Base-by-base conservation (phyloP, 2,113 vertebrate species). In the Suricata suricatta region DNA sequence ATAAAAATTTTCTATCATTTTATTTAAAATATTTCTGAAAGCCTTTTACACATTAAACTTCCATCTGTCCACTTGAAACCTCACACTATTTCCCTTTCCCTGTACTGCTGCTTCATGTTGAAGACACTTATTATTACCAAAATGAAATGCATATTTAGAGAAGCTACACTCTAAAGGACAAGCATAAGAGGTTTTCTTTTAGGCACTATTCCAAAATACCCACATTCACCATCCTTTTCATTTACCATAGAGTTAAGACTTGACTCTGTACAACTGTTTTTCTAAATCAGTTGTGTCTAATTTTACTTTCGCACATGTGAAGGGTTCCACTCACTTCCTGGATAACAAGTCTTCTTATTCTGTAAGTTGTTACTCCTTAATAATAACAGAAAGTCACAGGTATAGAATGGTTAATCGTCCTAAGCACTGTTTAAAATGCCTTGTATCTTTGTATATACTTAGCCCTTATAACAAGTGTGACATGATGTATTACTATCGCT, bases 21-120 rank as follows among this genome's bases (percentile, higher is more conserved):
- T 80, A 82, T 63, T 60, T 95, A 71, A 92, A 95, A 69, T 92
- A 89, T 77, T 85, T 94, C 66, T 72, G 57, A 92, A 57, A 86
- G 47, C 29, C 25, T 86, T 86, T 64, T 52, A 68, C n/a, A 12
- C 31, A 21, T n/a, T 71, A 21, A 71, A 29, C 44, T 29, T 66
- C 69, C 52, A 60, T 31, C 33, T 84, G 16, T 38, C 52, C 38
- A 15, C 35, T 84, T 31, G n/a, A 69, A 68, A n/a, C 50, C 47
- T 54, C 25, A 27, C 27, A 72, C 76, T 23, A 31, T 57, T 33
- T 87, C 57, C 16, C 8, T 35, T 54, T 71, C 25, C 6, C 10
- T 57, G 10, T 44, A 7, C 33, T 60, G 3, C 38, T 10, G 4
- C 33, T 38, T 90, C 77, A 19, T 7, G 7, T 68, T 17, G 47